Evolutionary conservation across 2,888 invertebrate genomes (phyloP), one percentile per base, ranked within the genome.

Genomic region (Tuta absoluta): DNA sequence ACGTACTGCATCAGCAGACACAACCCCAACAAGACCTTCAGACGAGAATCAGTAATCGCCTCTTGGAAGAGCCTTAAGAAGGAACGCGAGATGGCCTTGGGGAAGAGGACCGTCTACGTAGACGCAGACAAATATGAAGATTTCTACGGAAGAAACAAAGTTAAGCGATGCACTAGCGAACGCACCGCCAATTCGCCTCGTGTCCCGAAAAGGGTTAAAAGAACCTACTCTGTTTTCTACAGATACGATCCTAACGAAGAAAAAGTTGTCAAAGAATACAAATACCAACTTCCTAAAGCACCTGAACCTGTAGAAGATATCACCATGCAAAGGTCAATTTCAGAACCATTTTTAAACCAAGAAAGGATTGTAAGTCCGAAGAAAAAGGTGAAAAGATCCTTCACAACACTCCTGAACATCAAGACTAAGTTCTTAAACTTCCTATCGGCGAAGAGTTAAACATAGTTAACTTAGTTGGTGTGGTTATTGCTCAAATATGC

Each of bases 1-100:
- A 76, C 84, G 1, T 91, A 84, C 76, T 83, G 81, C 76, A 89
- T 91, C 74, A 91, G 91, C 74, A 85, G 91, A n/a, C 91, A 91
- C 77, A 91, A 91, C 67, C 91, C 91, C 0, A 91, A 91, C 77
- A 91, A 86, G 75, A 91, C 91, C 37, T 92, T 91, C 77, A 84
- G 92, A 1, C 78, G 92, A 11, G 92, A 92, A 72, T 88, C 91
- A 0, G 91, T 92, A 41, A 92, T 92, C 23, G 92, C 92, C 28
- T 92, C 92, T 0, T 92, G 92, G 92, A 91, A 87, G 70, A 89
- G 81, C 70, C 73, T 92, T 75, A 92, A 92, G 75, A 91, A 91
- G 66, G 92, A 92, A 68, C 80, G 92, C 7, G 92, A 92, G 67
- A 84, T 82, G 67, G 92, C 92, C 63, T 74, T 92, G 45, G 92